Conservation (phyloP, 2,888 invertebrate genomes). For the Pycnomerus fuliginosus region DNA sequence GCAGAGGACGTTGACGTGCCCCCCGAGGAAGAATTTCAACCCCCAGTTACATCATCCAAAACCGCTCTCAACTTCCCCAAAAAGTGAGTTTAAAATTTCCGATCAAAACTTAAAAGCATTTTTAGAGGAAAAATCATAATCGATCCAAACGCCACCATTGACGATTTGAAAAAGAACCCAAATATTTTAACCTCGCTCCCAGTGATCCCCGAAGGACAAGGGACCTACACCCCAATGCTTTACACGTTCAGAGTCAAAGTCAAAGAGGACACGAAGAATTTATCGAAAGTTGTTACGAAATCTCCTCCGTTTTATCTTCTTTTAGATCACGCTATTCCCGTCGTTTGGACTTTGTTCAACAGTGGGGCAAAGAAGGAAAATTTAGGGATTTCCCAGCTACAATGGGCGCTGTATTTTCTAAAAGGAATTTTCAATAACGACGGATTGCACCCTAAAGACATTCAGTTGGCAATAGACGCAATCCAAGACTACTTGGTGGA, state of each 20-base stretch:
- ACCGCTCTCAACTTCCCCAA: no score
- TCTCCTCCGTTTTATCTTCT: slow-evolving; percentile 50
- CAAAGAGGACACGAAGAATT: slow-evolving; percentile 27
- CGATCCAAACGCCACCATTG: slow-evolving; percentile 6
- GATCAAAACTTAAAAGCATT: no score
- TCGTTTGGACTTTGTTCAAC: slow-evolving; percentile 51
- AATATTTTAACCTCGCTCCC: slow-evolving; percentile 31
- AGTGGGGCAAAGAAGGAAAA: slow-evolving; percentile 32
- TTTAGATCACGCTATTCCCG: slow-evolving; percentile 52
- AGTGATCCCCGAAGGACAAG: slow-evolving; percentile 23
- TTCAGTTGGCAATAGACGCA: slow-evolving; percentile 46
- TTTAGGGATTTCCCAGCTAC: slow-evolving; percentile 47
- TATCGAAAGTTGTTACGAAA: slow-evolving; percentile 35
- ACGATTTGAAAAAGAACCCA: background rate
- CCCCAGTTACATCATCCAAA: no score
- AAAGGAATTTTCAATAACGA: slow-evolving; percentile 44
- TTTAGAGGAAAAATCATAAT: slow-evolving; percentile 10
- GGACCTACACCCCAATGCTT: slow-evolving; percentile 39
- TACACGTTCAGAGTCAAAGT: slow-evolving; percentile 46
- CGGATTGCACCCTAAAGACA: slow-evolving; percentile 47
- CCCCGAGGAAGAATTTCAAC: no score
- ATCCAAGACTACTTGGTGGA: slow-evolving; percentile 49
- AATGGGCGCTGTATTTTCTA: slow-evolving; percentile 52
- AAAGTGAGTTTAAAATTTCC: no score
- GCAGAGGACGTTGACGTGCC: no score